These are phyloP conservation scores for Onthophagus sagittarius DNA, from an alignment of 2,888 invertebrate genomes.

Conservation along the genomic window DNA sequence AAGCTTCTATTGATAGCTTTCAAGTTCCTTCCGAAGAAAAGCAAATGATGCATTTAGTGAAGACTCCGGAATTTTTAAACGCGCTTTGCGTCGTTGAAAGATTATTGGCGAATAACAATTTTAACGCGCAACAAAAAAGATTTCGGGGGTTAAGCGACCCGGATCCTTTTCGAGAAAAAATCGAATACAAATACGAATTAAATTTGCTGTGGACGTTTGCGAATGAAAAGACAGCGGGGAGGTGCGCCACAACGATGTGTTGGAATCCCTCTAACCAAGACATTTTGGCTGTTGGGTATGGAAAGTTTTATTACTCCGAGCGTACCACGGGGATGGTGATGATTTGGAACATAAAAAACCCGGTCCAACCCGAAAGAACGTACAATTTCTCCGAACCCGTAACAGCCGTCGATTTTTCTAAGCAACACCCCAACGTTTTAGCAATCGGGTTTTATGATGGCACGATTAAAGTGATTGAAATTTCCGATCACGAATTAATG, in stretches of 20 bases:
- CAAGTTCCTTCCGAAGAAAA: slow-evolving; percentile 40
- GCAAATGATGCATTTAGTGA: slow-evolving; percentile 41
- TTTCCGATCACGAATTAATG: slow-evolving; percentile 55
- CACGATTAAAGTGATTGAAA: slow-evolving; percentile 65
- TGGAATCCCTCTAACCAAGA: slow-evolving; percentile 68
- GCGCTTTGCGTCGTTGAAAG: slow-evolving; percentile 65
- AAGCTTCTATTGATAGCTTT: slow-evolving; percentile 35
- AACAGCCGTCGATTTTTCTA: slow-evolving; percentile 68
- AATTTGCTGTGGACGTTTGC: slow-evolving; percentile 65
- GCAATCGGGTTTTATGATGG: slow-evolving; percentile 76
- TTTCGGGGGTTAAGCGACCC: slow-evolving; percentile 63
- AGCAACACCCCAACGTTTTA: slow-evolving; percentile 63
- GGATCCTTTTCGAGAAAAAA: slow-evolving; percentile 60
- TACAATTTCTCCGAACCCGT: slow-evolving; percentile 63
- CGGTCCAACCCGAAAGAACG: slow-evolving; percentile 67
- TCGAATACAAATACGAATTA: slow-evolving; percentile 64
- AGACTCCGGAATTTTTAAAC: slow-evolving; percentile 53
- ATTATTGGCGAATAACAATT: slow-evolving; percentile 67
- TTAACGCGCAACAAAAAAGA: slow-evolving; percentile 62
- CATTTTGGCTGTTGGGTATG: slow-evolving; percentile 73
- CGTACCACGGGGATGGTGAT: slow-evolving; percentile 61
- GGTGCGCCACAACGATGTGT: slow-evolving; percentile 60
- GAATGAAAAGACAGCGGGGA: slow-evolving; percentile 51
- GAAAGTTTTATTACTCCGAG: slow-evolving; percentile 59
- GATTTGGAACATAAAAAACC: slow-evolving; percentile 80